Conservation (phyloP, 2,888 invertebrate genomes). For the Agrotis clavis region DNA sequence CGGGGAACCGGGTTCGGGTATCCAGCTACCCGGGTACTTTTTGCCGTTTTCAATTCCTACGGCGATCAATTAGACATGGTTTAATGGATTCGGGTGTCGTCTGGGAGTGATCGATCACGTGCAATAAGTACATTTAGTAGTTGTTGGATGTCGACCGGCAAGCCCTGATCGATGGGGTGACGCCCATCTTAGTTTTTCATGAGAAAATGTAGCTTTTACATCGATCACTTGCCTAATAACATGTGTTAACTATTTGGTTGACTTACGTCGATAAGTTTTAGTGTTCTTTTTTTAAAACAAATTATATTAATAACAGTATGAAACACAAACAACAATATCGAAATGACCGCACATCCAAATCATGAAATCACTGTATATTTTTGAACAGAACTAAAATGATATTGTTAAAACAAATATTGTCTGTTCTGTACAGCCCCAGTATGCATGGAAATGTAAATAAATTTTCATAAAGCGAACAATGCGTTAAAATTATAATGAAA, state of each 20-base stretch:
- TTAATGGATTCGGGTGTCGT: conserved; percentile 88
- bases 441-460: conserved; percentile 23
- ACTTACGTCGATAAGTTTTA: conserved; percentile 6
- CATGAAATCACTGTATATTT: background rate
- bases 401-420: conserved; percentile 10
- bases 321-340: background rate
- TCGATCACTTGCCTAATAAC: conserved; percentile 45
- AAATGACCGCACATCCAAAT: background rate
- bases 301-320: background rate
- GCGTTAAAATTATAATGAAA: conserved; percentile 60
- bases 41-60: conserved; percentile 86
- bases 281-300: background rate
- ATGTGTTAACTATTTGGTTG: conserved; percentile 23
- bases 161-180: conserved; percentile 81
- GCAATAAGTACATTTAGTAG: conserved; percentile 87
- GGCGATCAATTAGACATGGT: conserved; percentile 88
- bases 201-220: conserved; percentile 52
- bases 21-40: conserved; percentile 70
- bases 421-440: background rate
- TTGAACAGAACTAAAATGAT: conserved; percentile 2
- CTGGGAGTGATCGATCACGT: conserved; percentile 85
- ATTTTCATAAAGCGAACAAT: conserved; percentile 25
- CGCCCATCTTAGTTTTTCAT: conserved; percentile 58
- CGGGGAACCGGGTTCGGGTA: conserved; percentile 50
- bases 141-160: conserved; percentile 78